Evolutionary conservation across 2,797 vertebrate species (phyloP).

Genomic region (Spea hammondii): DNA sequence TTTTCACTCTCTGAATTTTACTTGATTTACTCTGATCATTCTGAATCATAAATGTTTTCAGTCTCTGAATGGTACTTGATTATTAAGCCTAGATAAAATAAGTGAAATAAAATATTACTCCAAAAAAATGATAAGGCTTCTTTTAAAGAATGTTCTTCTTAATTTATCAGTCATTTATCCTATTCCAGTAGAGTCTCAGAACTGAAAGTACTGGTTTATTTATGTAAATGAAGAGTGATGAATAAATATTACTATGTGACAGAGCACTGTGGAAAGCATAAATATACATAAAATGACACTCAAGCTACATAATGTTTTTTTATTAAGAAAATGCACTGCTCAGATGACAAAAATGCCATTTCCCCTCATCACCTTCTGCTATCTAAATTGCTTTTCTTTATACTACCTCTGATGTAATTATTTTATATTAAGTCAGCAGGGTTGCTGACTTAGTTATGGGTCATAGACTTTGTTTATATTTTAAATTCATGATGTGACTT

Average conservation of each 20-base stretch:
- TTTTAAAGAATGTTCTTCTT: not conserved
- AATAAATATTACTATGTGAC: conserved; percentile 2
- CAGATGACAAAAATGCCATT: not conserved
- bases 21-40: no score
- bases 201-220: conserved; percentile 4
- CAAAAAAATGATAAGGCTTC: not conserved
- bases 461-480: conserved; percentile 2
- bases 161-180: conserved; percentile 3
- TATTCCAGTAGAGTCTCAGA: not conserved
- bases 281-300: conserved; percentile 17
- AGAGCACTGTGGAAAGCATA: not conserved
- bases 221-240: conserved; percentile 13
- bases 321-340: conserved; percentile 1
- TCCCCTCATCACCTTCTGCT: not conserved
- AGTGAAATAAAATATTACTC: not conserved
- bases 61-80: no score
- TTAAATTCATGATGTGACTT: not conserved
- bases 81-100: not conserved
- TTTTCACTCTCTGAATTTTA: no score
- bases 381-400: conserved; percentile 5
- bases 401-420: not conserved
- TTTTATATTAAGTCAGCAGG: conserved; percentile 5
- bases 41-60: no score
- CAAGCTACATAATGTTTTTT: conserved; percentile 5
- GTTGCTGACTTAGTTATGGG: conserved; percentile 7